Evolutionary conservation across 1,140 invertebrate genomes (phyloP).

Genomic region (Gonioctena quinquepunctata): DNA sequence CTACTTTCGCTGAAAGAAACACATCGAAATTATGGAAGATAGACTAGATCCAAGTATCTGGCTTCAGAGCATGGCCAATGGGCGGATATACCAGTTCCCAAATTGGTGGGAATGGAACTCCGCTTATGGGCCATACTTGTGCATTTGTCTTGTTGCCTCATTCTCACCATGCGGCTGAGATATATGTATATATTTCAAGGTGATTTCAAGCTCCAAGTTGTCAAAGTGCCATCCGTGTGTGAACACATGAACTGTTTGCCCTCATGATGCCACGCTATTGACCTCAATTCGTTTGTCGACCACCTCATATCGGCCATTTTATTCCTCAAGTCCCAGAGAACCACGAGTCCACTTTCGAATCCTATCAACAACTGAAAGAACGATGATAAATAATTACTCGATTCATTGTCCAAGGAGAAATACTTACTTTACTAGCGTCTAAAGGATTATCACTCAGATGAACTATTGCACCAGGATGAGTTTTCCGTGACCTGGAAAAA

Average conservation of each 20-base stretch:
- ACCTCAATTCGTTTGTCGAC: conserved; percentile 79
- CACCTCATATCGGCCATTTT: conserved; percentile 82
- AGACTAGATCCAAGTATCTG: background rate
- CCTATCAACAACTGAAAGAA: conserved; percentile 87
- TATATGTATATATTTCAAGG: conserved; percentile 77
- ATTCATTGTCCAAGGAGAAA: background rate
- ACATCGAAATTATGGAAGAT: background rate
- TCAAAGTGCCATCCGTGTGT: conserved; percentile 92
- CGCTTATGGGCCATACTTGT: too few species aligned
- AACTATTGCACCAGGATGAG: conserved; percentile 92
- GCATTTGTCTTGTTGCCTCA: background rate
- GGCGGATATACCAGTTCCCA: too few species aligned
- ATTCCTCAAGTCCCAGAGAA: conserved; percentile 92
- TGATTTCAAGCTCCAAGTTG: conserved; percentile 85
- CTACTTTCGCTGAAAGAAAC: conserved; percentile 74
- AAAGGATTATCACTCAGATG: conserved; percentile 95
- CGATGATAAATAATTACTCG: background rate
- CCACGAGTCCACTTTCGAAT: conserved; percentile 92
- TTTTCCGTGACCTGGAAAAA: conserved; percentile 83
- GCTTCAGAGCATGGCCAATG: too few species aligned
- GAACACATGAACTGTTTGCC: conserved; percentile 98
- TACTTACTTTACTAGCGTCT: conserved; percentile 90
- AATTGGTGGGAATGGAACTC: too few species aligned
- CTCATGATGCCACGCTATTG: conserved; percentile 95
- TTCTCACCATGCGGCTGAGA: conserved; percentile 88